phyloP scores from a whole-genome alignment of 2,888 invertebrate genomes.

The Trichacis sp. region DNA sequence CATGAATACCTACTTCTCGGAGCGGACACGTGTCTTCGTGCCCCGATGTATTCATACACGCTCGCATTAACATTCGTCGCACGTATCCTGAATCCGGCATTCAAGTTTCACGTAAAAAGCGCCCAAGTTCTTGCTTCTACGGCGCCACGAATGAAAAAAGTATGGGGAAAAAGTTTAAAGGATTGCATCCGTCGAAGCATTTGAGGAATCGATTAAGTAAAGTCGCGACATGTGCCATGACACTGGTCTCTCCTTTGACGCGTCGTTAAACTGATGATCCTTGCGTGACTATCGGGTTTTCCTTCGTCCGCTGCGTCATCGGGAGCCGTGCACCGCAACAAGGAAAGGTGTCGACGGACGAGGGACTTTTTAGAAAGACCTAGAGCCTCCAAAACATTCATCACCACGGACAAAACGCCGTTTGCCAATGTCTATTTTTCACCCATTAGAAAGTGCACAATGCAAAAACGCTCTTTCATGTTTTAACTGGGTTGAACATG shows the following conservation, averaged over 20 bases:
- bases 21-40: conserved; percentile 59
- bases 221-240: conserved; percentile 34
- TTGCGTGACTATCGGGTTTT: conserved; percentile 33
- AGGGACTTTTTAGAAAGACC: conserved; percentile 22
- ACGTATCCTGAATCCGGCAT: neutral
- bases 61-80: neutral
- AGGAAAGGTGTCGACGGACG: conserved; percentile 4
- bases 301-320: conserved; percentile 25
- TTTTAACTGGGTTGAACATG: no score
- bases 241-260: conserved; percentile 25
- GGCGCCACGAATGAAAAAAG: neutral
- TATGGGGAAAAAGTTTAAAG: neutral
- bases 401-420: conserved; percentile 1
- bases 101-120: neutral
- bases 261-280: conserved; percentile 26
- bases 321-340: conserved; percentile 22
- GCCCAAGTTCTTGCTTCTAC: conserved; percentile 7
- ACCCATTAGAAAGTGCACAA: neutral
- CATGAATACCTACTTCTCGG: conserved; percentile 54
- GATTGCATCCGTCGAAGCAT: conserved; percentile 1
- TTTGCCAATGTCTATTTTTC: conserved; percentile 1
- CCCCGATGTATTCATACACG: conserved; percentile 58
- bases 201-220: conserved; percentile 23
- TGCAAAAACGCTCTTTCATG: neutral
- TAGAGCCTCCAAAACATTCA: conserved; percentile 15